Evolutionary conservation across 2,888 invertebrate species (phyloP), one percentile per base, ranked within the genome.

Genomic region (Epinotia nisella): DNA sequence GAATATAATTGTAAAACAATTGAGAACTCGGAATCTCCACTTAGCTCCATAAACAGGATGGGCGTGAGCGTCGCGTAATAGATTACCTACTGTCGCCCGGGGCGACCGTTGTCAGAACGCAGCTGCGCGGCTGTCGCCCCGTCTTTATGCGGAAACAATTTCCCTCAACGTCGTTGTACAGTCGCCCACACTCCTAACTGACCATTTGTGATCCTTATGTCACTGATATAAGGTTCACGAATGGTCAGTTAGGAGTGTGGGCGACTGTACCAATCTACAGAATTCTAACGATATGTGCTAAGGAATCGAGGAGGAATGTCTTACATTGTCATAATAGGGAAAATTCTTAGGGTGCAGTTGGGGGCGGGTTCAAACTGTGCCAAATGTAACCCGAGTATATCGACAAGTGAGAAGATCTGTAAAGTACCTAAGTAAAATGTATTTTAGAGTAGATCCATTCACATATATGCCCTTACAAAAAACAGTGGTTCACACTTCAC

Each of bases 31-130:
- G 39, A 29, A 58, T 35, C 61, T 24, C 62, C 62, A 62, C 62
- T 62, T 56, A 56, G 62, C 41, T 70, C 64, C 64, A 73, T 73
- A 73, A 73, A 73, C 73, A 59, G 69, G 51, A 64, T 41, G 55
- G 62, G 73, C 73, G 73, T 69, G 49, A 49, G 49, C n/a, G 71
- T 59, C 69, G 79, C 71, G 85, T 88, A 88, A 88, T 88, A 88
- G 87, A 89, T 89, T 86, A n/a, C n/a, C n/a, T n/a, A 89, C 86
- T 85, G 87, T 87, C 88, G 87, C 80, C 81, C 81, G 72, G 56
- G 77, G 76, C 81, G 85, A 86, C 89, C 89, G 88, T 85, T 87
- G 88, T 88, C 88, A 87, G 78, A 82, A 76, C 75, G 77, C 86
- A 87, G 87, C 85, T 87, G 87, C 76, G 84, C 71, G 76, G 75